Evolutionary conservation across 2,797 vertebrate species (phyloP), one percentile per base, ranked within the genome.

Genomic region (Yasuhikotakia modesta): DNA sequence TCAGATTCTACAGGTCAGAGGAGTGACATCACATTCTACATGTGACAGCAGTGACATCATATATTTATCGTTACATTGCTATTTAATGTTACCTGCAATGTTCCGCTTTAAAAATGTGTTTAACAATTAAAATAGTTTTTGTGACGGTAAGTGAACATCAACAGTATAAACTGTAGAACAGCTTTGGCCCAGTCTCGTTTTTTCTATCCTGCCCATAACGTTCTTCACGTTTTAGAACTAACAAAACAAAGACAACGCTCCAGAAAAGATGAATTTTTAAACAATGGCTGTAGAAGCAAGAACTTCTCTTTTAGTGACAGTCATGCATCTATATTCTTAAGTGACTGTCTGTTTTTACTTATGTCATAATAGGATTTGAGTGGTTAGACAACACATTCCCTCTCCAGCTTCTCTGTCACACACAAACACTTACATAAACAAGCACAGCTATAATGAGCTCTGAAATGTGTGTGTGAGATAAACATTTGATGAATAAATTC

Each of bases 341-440:
- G 27, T 61, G 8, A n/a, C n/a, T 61, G 57, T 69, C 21, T 19
- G 48, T 55, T 64, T 48, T 43, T 43, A 43, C 39, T 21, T 45
- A 48, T 73, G 27, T 11, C 13, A 48, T 58, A 52, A 61, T 77
- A 65, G 22, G 46, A 70, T 71, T 66, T 32, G 14, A 57, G 45
- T 17, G 24, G 16, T 24, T 16, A 72, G 27, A 11, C 10, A 72
- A 8, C 32, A 22, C 11, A 19, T 60, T 17, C 24, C 22, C 19
- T 11, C n/a, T 13, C 24, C 60, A 2, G 22, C 5, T n/a, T 19
- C 7, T 53, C 35, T 55, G 10, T 53, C n/a, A 27, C 35, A 35
- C 63, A 32, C 30, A 60, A 13, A 46, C 52, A 21, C 64, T 45
- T 13, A 45, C 10, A 16, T 24, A 27, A 43, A 27, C 14, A 50